Conservation (phyloP, 1,140 invertebrate species). For the Pachypsylla venusta region DNA sequence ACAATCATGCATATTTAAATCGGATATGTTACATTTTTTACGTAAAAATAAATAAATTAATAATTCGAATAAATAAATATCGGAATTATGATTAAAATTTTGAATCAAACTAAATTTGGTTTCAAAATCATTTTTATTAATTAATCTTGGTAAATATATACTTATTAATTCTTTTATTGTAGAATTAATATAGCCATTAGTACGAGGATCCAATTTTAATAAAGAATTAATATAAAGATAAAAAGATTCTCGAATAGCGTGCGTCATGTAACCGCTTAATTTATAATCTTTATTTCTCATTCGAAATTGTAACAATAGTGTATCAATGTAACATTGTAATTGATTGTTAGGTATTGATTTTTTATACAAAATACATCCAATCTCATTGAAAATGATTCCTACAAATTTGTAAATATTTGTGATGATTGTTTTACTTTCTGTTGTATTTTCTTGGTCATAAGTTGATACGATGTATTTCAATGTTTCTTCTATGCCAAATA, state of each 20-base stretch:
- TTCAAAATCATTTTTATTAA: neutral
- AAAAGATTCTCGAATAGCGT: neutral
- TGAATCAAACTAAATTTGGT: neutral
- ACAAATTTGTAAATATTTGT: neutral
- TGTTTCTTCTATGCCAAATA: neutral
- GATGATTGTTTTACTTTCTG: neutral
- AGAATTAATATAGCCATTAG: neutral
- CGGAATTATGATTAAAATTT: neutral
- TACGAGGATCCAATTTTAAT: neutral
- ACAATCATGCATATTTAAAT: neutral
- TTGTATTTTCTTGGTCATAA: neutral
- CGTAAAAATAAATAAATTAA: neutral
- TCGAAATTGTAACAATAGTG: neutral
- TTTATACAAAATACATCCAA: neutral
- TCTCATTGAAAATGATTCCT: neutral
- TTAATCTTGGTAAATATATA: neutral
- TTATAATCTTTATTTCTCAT: neutral
- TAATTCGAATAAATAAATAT: neutral
- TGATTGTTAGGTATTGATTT: neutral
- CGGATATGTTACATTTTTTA: constrained; percentile 3
- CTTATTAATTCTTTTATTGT: neutral
- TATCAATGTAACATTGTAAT: neutral
- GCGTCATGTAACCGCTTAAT: neutral
- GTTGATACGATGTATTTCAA: neutral
- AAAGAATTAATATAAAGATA: neutral